A percentile compares a stretch with the other conserved stretches of the same genome.
Conservation (phyloP, 2,797 vertebrate species). For the Sitta carolinensis region DNA sequence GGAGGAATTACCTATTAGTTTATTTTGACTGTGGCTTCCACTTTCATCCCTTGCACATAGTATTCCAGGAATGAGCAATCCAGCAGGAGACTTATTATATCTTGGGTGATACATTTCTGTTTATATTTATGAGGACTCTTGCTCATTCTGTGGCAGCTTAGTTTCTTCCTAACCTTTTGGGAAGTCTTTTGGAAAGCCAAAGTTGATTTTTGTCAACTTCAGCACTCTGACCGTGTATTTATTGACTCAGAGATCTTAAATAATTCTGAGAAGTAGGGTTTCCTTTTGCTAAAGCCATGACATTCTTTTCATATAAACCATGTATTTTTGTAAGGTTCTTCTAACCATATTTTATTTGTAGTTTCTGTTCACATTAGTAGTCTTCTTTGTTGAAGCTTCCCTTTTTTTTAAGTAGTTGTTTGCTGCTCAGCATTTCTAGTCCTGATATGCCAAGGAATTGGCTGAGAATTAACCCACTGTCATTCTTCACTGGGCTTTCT, state of each 20-base stretch:
- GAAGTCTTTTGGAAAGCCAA: background rate
- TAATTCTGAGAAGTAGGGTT: background rate
- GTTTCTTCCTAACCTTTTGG: background rate
- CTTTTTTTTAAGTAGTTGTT: background rate
- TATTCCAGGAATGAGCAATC: background rate
- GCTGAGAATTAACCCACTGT: background rate
- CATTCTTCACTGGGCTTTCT: background rate
- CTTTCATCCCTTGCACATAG: background rate
- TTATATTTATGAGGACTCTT: background rate
- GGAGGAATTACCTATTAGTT: background rate
- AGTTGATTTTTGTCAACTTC: background rate
- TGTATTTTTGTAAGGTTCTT: background rate
- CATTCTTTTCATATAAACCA: background rate
- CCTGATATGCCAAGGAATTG: background rate
- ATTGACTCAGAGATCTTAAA: background rate
- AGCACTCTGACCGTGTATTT: background rate
- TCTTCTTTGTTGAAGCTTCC: background rate
- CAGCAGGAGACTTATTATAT: background rate
- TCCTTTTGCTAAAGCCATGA: background rate
- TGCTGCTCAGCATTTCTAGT: background rate
- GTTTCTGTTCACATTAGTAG: background rate
- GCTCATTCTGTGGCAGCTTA: background rate
- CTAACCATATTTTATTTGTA: background rate
- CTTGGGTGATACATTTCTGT: background rate
- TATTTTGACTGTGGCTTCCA: background rate